These are phyloP conservation scores for Heterodera schachtii DNA, from an alignment of 1,140 invertebrate genomes.

Conservation along the genomic window DNA sequence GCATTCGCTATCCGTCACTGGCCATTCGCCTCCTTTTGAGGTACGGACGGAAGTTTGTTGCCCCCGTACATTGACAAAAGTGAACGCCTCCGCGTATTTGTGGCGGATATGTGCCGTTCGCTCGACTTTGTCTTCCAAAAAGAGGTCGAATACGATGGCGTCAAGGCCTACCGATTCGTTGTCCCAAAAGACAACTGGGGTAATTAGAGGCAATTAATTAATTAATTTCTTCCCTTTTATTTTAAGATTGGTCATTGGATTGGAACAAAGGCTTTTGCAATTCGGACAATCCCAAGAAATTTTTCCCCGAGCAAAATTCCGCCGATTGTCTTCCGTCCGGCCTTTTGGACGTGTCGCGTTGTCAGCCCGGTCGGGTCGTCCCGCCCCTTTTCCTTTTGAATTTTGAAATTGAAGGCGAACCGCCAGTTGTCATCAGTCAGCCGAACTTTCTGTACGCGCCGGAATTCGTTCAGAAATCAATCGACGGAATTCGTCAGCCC, in stretches of 20 bases:
- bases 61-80: constrained; percentile 55
- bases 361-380: constrained; percentile 49
- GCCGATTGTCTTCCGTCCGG: constrained; percentile 46
- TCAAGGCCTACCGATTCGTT: constrained; percentile 48
- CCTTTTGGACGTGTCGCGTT: constrained; percentile 53
- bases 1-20: not conserved
- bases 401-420: constrained; percentile 48
- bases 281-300: constrained; percentile 31
- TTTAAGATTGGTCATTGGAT: constrained; percentile 17
- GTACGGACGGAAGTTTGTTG: constrained; percentile 62
- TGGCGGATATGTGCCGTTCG: constrained; percentile 59
- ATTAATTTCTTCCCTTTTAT: not conserved
- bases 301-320: constrained; percentile 36
- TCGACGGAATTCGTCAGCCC: constrained; percentile 40
- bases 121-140: constrained; percentile 47
- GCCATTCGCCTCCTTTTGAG: not conserved
- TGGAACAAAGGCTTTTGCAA: constrained; percentile 53
- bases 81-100: constrained; percentile 57
- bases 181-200: constrained; percentile 37
- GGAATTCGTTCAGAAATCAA: constrained; percentile 49
- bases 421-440: constrained; percentile 60
- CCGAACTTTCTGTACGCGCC: constrained; percentile 62
- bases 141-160: constrained; percentile 52
- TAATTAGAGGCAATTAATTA: not conserved
- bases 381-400: not conserved